Evolutionary conservation across 2,797 vertebrate species (phyloP).

Genomic region (Acanthornis magna): DNA sequence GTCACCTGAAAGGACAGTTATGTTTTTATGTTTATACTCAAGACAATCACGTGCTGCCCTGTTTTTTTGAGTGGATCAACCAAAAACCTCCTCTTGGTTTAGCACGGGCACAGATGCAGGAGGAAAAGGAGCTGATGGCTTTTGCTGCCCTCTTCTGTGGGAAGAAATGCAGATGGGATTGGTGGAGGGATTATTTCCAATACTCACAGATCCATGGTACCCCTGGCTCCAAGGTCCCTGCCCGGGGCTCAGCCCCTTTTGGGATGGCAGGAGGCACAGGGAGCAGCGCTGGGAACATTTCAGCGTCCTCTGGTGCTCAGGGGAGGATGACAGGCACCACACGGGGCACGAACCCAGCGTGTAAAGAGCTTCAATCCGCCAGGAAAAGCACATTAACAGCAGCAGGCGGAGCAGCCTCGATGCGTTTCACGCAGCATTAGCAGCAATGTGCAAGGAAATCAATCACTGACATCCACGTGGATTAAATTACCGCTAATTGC

Average conservation of each 20-base stretch:
- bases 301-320: neutral
- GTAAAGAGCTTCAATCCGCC: neutral
- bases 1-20: too few species aligned
- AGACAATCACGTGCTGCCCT: neutral
- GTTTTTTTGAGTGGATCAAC: neutral
- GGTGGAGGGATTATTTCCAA: neutral
- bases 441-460: neutral
- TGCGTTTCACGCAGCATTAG: accelerated
- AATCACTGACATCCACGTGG: neutral
- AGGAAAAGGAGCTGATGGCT: neutral
- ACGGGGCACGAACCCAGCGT: accelerated
- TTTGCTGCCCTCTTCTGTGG: conserved; percentile 60
- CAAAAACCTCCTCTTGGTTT: neutral
- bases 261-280: neutral
- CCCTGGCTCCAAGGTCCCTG: neutral
- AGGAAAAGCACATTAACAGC: neutral
- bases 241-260: neutral
- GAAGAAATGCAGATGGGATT: neutral
- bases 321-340: accelerated
- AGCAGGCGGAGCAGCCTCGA: neutral
- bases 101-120: neutral
- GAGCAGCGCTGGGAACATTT: neutral
- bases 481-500: neutral
- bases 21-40: neutral
- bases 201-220: too few species aligned